Evolutionary conservation across 2,888 invertebrate species (phyloP), one percentile per base, ranked within the genome.

Genomic region (Cybosia mesomella): DNA sequence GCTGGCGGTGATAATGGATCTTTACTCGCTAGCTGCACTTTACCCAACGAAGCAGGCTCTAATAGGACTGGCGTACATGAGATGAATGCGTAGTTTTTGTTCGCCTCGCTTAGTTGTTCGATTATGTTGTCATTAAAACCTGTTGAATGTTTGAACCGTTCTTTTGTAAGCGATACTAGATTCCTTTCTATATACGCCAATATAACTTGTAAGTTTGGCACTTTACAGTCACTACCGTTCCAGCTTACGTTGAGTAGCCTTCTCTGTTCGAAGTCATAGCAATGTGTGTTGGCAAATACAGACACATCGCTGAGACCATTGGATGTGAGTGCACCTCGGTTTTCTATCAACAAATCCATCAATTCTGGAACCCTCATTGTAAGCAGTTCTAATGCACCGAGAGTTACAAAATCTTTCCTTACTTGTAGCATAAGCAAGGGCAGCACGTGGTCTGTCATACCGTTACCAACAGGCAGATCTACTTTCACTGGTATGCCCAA

Each of bases 401-500:
- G 7, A 0, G 79, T 18, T 1, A 68, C 68, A 0, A 57, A 10
- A 0, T 78, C 69, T 22, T 72, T 72, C 49, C 88, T 85, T 1
- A 90, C 88, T 64, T 79, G 68, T 0, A 89, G 62, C 15, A 87
- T n/a, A 1, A 88, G 2, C 0, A 89, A 22, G 0, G 90, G 83
- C 8, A 89, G 32, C 0, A 83, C 73, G 69, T 93, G 92, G 58
- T 92, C 92, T 2, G 76, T 83, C 86, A 92, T 82, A 36, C 84
- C 78, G 0, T 88, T 80, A 0, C 92, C 92, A 4, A 93, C 92
- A 0, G 91, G 85, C 22, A 90, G 68, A 66, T 92, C 81, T 0
- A 77, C 81, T 49, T 77, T 81, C 3, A 89, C 83, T 0, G 77
- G 67, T 22, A 92, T 87, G 0, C 79, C 78, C 64, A 89, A 74